These are phyloP conservation scores for Ibycter americanus DNA, from an alignment of 2,797 vertebrate species.

Conservation along the genomic window DNA sequence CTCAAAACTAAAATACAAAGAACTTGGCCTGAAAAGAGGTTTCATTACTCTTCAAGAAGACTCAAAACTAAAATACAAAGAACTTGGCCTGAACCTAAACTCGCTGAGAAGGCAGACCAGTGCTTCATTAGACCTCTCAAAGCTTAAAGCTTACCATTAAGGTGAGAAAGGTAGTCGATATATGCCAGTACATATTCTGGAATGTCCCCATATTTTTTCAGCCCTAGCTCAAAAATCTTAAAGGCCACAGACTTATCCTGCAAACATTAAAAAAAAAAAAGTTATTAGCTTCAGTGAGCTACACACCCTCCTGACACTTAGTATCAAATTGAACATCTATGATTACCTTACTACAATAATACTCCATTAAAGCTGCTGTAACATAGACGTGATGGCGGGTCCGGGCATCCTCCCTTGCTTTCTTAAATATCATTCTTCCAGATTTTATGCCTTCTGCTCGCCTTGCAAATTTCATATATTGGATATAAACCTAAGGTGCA, in stretches of 20 bases:
- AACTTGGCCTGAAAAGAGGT: not conserved
- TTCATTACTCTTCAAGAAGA: not conserved
- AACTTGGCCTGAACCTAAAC: not conserved
- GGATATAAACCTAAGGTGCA: constrained; percentile 90
- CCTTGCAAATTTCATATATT: constrained; percentile 99
- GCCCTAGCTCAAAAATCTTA: constrained; percentile 98
- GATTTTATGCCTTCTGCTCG: constrained; percentile 98
- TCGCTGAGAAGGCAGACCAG: not conserved
- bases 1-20: not conserved
- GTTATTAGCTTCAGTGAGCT: not conserved
- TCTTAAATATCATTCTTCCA: constrained; percentile 97
- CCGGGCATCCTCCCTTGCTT: constrained; percentile 91
- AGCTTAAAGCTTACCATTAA: constrained; percentile 86
- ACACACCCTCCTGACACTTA: not conserved
- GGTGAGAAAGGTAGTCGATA: constrained; percentile 98
- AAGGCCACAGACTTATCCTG: constrained; percentile 99
- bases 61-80: not conserved
- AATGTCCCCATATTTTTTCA: constrained; percentile 99
- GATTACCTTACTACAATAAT: constrained; percentile 97
- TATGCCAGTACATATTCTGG: constrained; percentile 98
- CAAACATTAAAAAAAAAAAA: not conserved
- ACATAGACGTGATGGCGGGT: constrained; percentile 98
- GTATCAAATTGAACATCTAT: not conserved
- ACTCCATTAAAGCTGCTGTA: constrained; percentile 97
- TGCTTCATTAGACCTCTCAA: not conserved